Percentiles rank a stretch among this genome's conserved stretches.
Conservation (phyloP, 2,113 vertebrate genomes). For the Notarius quadriscutis region DNA sequence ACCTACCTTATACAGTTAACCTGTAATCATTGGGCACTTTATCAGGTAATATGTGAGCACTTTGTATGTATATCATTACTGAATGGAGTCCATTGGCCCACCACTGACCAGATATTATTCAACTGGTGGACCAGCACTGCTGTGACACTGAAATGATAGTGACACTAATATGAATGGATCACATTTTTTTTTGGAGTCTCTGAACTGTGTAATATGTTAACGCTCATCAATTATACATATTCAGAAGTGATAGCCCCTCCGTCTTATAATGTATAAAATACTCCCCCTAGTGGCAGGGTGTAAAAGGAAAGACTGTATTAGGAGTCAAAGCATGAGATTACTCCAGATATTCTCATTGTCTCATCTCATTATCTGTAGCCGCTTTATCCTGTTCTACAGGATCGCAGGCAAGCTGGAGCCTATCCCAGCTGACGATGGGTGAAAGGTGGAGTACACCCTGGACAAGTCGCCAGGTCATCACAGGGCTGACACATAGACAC, state of each 20-base stretch:
- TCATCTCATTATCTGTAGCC: too few relatives aligned
- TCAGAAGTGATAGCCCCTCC: background rate
- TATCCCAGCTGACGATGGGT: too few relatives aligned
- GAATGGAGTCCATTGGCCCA: background rate
- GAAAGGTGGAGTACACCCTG: too few relatives aligned
- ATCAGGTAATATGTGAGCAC: background rate
- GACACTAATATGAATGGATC: background rate
- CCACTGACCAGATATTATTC: background rate
- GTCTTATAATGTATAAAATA: background rate
- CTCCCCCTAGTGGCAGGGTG: constrained; percentile 5
- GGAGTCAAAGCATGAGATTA: background rate
- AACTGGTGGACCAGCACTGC: background rate
- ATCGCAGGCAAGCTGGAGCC: too few relatives aligned
- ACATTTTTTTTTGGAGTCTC: background rate
- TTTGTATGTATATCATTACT: background rate
- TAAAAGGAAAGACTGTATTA: background rate
- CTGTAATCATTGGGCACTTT: background rate
- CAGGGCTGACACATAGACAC: too few relatives aligned
- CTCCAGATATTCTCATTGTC: background rate
- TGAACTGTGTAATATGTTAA: background rate
- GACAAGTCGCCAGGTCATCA: too few relatives aligned
- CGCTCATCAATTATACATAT: background rate
- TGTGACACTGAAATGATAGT: background rate
- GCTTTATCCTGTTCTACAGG: too few relatives aligned
- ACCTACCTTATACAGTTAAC: background rate